Percentiles rank a stretch among this genome's conserved stretches.
phyloP scores from a whole-genome alignment of 2,113 vertebrate species.

The Crotalus viridis region DNA sequence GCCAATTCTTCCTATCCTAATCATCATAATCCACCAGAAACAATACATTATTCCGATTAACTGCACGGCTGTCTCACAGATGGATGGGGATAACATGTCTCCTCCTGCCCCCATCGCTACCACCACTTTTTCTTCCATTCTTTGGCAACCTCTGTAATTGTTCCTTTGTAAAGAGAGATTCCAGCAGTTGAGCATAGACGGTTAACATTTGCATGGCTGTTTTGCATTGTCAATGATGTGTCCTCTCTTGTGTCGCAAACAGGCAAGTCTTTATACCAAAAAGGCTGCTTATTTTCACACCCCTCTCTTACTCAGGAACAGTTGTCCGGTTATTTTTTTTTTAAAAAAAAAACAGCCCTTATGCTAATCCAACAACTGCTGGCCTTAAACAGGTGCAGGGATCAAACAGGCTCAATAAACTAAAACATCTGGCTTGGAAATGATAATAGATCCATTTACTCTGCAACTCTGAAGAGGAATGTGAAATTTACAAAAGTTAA shows the following conservation, averaged over 20 bases:
- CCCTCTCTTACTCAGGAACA: conserved; percentile 76
- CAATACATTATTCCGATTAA: conserved; percentile 75
- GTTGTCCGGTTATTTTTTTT: conserved; percentile 77
- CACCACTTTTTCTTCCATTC: conserved; percentile 55
- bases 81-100: conserved; percentile 72
- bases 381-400: conserved; percentile 80
- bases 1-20: conserved; percentile 74
- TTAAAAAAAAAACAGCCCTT: conserved; percentile 58
- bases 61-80: conserved; percentile 78
- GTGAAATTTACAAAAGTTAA: conserved; percentile 73
- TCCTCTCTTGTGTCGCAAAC: conserved; percentile 75
- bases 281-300: conserved; percentile 82
- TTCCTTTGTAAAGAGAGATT: conserved; percentile 72
- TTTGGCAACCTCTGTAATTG: conserved; percentile 64
- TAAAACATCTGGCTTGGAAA: conserved; percentile 81
- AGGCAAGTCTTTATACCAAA: conserved; percentile 78
- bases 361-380: conserved; percentile 83
- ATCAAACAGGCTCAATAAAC: conserved; percentile 81
- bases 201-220: conserved; percentile 57
- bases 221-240: conserved; percentile 67
- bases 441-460: conserved; percentile 80
- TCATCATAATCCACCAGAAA: conserved; percentile 79
- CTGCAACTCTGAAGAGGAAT: conserved; percentile 66
- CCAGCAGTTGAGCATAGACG: conserved; percentile 57
- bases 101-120: conserved; percentile 15